Conservation (phyloP, 2,113 vertebrate genomes). For the Misgurnus anguillicaudatus region DNA sequence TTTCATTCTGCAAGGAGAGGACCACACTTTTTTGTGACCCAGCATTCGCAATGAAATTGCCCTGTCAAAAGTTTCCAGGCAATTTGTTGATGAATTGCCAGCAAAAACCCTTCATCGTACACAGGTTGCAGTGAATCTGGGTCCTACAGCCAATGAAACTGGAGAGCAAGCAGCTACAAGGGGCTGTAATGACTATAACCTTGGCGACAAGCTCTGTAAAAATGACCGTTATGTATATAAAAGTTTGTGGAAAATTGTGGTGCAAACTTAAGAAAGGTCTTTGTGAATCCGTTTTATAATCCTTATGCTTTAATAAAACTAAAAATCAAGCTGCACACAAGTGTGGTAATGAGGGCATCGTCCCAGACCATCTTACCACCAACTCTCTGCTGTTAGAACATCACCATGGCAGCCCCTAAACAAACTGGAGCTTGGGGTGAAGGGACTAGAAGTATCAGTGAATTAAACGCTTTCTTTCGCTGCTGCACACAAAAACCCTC, state of each 20-base stretch:
- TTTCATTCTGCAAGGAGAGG: not conserved
- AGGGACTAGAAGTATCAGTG: conserved; percentile 56
- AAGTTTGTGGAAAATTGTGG: not conserved
- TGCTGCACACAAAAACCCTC: conserved; percentile 47
- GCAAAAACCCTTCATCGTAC: conserved; percentile 36
- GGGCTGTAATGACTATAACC: not conserved
- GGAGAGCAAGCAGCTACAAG: not conserved
- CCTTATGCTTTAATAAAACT: not conserved
- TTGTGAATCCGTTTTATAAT: not conserved
- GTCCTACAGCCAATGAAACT: conserved; percentile 19
- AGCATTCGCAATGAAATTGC: conserved; percentile 40
- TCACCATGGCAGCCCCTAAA: conserved; percentile 60
- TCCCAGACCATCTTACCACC: conserved; percentile 45
- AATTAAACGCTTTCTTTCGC: conserved; percentile 58
- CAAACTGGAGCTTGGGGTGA: conserved; percentile 38
- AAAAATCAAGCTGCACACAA: not conserved
- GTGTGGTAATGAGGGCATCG: conserved; percentile 7
- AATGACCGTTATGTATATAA: not conserved
- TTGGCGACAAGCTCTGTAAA: conserved; percentile 11
- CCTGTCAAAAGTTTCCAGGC: conserved; percentile 47
- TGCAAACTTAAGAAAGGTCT: not conserved
- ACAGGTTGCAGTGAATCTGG: not conserved
- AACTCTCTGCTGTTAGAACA: conserved; percentile 52
- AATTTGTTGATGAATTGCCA: conserved; percentile 44
- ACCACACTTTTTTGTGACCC: not conserved